Conservation (phyloP, 2,797 vertebrate genomes). For the Falco berigora region DNA sequence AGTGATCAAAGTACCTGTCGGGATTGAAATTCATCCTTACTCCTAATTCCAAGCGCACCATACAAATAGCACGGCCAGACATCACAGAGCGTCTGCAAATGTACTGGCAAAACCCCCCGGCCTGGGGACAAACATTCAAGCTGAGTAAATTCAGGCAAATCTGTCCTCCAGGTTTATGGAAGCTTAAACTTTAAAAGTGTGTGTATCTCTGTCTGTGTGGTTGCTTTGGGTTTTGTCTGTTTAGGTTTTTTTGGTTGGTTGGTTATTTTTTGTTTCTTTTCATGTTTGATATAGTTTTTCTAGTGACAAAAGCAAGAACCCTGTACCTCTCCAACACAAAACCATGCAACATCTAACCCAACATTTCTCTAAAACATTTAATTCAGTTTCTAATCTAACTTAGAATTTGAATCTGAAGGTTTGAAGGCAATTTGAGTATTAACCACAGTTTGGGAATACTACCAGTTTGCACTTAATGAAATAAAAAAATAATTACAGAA, state of each 20-base stretch:
- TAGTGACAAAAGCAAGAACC: neutral
- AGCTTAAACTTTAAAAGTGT: neutral
- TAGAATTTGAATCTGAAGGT: neutral
- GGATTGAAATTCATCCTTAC: neutral
- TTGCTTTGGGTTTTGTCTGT: neutral
- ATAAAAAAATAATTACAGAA: neutral
- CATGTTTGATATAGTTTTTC: neutral
- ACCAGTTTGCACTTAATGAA: neutral
- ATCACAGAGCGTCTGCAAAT: neutral
- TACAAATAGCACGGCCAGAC: rapidly evolving
- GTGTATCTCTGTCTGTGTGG: too few relatives aligned
- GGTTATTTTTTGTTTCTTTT: neutral
- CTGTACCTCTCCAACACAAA: neutral
- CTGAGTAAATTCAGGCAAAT: neutral
- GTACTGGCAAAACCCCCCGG: neutral
- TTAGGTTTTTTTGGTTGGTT: too few relatives aligned
- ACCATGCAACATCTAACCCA: neutral
- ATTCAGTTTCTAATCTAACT: neutral
- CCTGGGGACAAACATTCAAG: neutral
- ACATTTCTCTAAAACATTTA: neutral
- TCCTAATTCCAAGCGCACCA: neutral
- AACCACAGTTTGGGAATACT: neutral
- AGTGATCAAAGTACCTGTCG: neutral
- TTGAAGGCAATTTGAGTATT: neutral
- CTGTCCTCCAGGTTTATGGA: neutral